Percentiles rank a stretch among this genome's conserved stretches.
Conservation (phyloP, 92 coral and sea anemone genomes). For the Palythoa grandis region DNA sequence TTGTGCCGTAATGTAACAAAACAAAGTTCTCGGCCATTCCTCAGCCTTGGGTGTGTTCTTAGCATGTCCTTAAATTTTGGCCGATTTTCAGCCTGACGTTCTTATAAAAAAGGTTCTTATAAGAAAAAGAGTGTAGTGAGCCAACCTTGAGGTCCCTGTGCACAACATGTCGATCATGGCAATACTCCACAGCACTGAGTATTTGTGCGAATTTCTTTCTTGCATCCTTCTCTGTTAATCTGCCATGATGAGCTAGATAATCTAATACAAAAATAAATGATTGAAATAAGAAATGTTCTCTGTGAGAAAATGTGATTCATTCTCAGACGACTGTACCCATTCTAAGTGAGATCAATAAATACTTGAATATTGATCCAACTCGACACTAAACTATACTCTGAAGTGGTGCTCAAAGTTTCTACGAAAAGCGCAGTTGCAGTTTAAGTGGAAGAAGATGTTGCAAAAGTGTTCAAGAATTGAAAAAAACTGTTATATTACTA, state of each 20-base stretch:
- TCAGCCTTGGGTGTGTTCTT: no score
- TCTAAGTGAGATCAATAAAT: neutral
- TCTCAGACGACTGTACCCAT: neutral
- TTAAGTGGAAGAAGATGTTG: neutral
- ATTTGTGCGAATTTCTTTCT: constrained; percentile 96
- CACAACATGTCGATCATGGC: constrained; percentile 93
- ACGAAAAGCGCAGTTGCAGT: neutral
- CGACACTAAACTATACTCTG: neutral
- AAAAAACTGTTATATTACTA: neutral
- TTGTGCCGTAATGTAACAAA: no score
- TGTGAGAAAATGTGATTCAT: neutral
- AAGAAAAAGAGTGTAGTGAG: no score
- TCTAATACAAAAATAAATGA: constrained; percentile 49
- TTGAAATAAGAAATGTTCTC: neutral
- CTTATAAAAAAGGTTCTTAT: no score
- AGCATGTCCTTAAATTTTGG: no score
- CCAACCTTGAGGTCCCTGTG: constrained; percentile 96
- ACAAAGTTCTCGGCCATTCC: no score
- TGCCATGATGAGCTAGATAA: constrained; percentile 84
- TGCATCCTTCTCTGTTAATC: constrained; percentile 95
- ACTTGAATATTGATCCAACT: neutral
- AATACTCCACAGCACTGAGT: constrained; percentile 96
- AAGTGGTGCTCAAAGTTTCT: neutral
- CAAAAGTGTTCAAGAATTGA: neutral
- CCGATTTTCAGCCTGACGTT: no score